These are phyloP conservation scores for Dicranocentrus wangi DNA, from an alignment of 2,888 invertebrate species.

Conservation along the genomic window DNA sequence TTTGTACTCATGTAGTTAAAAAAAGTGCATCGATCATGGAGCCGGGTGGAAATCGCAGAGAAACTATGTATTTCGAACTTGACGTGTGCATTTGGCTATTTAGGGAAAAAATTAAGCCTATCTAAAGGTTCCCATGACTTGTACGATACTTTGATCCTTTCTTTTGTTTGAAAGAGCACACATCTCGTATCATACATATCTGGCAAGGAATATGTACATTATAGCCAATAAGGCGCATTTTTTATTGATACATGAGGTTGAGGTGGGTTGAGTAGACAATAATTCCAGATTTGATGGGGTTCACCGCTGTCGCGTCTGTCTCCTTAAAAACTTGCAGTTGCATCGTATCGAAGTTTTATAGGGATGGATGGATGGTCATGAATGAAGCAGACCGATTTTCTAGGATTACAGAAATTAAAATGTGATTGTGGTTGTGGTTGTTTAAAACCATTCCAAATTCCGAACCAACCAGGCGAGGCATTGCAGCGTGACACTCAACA, in stretches of 20 bases:
- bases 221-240: background rate
- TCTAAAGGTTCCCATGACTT: background rate
- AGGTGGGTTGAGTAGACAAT: background rate
- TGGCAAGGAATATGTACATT: too few species aligned
- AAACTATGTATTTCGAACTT: background rate
- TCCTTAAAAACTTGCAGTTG: background rate
- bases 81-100: background rate
- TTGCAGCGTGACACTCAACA: too few species aligned
- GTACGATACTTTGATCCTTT: background rate
- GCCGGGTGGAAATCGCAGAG: background rate
- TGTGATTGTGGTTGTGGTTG: too few species aligned
- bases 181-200: too few species aligned
- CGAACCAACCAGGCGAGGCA: too few species aligned
- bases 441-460: too few species aligned
- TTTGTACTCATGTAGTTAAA: background rate
- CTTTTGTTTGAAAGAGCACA: background rate
- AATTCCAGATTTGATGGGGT: background rate
- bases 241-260: background rate
- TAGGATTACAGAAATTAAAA: too few species aligned
- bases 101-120: too few species aligned
- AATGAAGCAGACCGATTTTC: too few species aligned
- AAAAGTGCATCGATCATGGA: background rate
- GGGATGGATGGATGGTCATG: too few species aligned
- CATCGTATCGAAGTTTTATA: too few species aligned
- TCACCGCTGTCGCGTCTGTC: background rate